Conservation (phyloP, 30 jellyfish, hydroid and myxozoan genomes). For the Rhopilema esculentum region DNA sequence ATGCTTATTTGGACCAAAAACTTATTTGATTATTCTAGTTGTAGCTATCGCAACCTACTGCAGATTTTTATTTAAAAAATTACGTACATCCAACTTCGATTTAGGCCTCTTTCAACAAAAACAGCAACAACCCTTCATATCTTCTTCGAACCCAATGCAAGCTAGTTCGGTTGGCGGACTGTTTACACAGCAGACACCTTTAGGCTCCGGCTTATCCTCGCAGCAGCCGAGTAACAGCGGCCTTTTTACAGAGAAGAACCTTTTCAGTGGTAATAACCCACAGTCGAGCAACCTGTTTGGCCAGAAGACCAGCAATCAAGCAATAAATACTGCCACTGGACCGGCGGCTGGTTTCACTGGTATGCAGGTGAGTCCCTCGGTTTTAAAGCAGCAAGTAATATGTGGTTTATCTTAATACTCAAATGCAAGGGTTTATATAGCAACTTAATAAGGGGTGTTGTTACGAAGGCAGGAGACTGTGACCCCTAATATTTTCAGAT, state of each 20-base stretch:
- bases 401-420: too few relatives aligned
- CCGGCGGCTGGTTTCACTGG: too few relatives aligned
- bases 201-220: neutral
- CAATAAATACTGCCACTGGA: too few relatives aligned
- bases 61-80: neutral
- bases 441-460: too few relatives aligned
- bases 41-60: neutral
- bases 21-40: neutral
- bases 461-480: too few relatives aligned
- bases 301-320: too few relatives aligned
- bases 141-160: neutral
- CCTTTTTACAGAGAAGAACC: conserved; percentile 28
- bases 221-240: conserved; percentile 16
- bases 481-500: too few relatives aligned
- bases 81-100: neutral
- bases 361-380: too few relatives aligned
- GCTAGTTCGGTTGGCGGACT: conserved; percentile 2
- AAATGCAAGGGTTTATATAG: too few relatives aligned
- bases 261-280: conserved; percentile 16
- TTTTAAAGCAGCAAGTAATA: too few relatives aligned
- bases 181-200: conserved; percentile 1
- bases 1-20: neutral
- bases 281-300: conserved; percentile 33
- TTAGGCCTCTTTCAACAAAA: conserved; percentile 38
- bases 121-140: neutral